Percentiles rank a stretch among this genome's conserved stretches.
Evolutionary conservation across 2,888 invertebrate species (phyloP).

Genomic region (Bhutanitis thaidina): DNA sequence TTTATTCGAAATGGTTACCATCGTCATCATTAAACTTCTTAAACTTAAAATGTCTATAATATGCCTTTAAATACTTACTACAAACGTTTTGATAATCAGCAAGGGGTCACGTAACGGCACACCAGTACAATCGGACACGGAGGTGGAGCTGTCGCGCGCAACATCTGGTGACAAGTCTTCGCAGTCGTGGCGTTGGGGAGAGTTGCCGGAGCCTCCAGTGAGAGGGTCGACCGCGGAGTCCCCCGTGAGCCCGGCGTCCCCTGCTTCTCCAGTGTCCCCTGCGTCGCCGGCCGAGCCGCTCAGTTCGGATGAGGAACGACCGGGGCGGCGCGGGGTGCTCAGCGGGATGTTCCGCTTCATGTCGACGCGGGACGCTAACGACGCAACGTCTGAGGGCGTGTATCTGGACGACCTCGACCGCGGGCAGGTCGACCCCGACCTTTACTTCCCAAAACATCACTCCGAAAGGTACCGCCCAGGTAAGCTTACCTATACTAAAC

Average conservation of each 20-base stretch:
- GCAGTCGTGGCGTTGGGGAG: constrained; percentile 95
- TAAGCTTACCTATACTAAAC: constrained; percentile 35
- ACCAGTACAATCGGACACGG: constrained; percentile 96
- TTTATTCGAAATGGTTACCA: too few species aligned
- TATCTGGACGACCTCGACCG: constrained; percentile 95
- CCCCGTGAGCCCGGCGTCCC: constrained; percentile 42
- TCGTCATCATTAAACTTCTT: too few species aligned
- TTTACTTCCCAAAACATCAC: constrained; percentile 90
- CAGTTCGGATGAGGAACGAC: constrained; percentile 74
- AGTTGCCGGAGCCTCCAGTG: constrained; percentile 83
- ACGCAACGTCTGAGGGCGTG: constrained; percentile 86
- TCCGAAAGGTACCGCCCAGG: constrained; percentile 67
- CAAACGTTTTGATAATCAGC: too few species aligned
- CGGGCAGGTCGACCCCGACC: constrained; percentile 96
- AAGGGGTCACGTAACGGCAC: constrained; percentile 86
- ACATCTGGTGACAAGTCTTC: constrained; percentile 69
- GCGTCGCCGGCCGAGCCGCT: constrained; percentile 64
- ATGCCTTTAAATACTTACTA: too few species aligned
- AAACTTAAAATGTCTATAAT: too few species aligned
- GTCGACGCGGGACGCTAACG: constrained; percentile 61
- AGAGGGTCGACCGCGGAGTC: constrained; percentile 41
- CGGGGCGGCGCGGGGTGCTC: constrained; percentile 84
- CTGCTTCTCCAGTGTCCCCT: constrained; percentile 46
- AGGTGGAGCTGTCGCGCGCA: constrained; percentile 86
- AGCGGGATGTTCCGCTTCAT: constrained; percentile 97